Evolutionary conservation across 2,113 vertebrate genomes (phyloP), one percentile per base, ranked within the genome.

Genomic region (Notechis scutatus): DNA sequence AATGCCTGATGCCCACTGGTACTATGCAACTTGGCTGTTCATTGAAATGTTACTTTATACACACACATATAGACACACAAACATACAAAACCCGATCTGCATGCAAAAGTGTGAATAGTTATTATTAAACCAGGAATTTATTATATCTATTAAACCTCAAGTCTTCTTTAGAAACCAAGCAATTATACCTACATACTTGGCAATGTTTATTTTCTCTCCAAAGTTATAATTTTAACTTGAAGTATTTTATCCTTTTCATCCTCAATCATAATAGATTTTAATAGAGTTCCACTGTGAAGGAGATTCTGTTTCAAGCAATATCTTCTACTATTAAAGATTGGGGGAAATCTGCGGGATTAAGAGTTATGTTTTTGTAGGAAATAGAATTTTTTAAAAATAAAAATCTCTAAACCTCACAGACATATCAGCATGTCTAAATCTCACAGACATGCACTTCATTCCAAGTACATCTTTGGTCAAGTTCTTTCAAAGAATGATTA

Each of bases 111-210:
- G 89, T 86, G 50, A 24, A 0, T 93, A 91, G 4, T 0, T 61
- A 55, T 55, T 57, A 39, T 64, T 93, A 94, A 92, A 74, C 47
- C 90, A 69, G 14, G 0, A 34, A 69, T 69, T 69, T 69, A 34
- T 69, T 34, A 14, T 97, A 99, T 99, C 98, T 99, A 98, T 97
- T 99, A 97, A 99, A 99, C 94, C 98, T 97, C 97, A 98, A 96
- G 50, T 98, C 98, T 85, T 99, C 98, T 89, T 97, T 98, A 59
- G 97, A 97, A 0, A 97, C 94, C 85, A 99, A 98, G 91, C 97
- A 97, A 94, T 98, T 99, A 91, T 98, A 97, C 93, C 98, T 97
- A 87, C 98, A 96, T 94, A 97, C 96, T 18, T 97, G 2, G 97
- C 97, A 0, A 47, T 92, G 2, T 93, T 97, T 93, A 98, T 96